phyloP scores from a whole-genome alignment of 2,797 vertebrate species.

The Lacerta bilineata region DNA sequence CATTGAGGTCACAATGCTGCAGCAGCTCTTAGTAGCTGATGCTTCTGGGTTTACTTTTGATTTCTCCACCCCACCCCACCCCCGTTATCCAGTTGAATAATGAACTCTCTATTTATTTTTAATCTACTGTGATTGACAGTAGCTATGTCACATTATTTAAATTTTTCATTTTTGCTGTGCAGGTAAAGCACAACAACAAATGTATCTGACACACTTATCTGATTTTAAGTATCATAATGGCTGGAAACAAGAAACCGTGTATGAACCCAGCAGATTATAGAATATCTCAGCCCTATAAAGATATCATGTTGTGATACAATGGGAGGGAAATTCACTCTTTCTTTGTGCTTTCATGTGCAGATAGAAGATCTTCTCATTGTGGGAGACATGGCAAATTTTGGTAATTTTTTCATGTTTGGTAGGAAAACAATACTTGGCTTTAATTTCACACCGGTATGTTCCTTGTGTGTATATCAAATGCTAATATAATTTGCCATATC shows the following conservation, averaged over 20 bases:
- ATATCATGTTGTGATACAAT: not conserved
- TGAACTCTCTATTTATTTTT: not conserved
- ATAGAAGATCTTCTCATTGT: not conserved
- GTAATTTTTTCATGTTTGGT: not conserved
- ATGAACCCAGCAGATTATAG: not conserved
- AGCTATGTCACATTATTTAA: not conserved
- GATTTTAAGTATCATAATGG: not conserved
- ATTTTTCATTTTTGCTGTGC: not conserved
- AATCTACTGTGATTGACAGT: not conserved
- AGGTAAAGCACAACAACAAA: not conserved
- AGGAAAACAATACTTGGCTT: constrained; percentile 52
- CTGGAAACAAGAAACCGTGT: constrained; percentile 24
- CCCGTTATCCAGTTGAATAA: not conserved
- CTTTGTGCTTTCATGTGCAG: not conserved
- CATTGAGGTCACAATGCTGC: not conserved
- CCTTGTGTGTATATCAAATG: constrained; percentile 22
- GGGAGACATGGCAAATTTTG: not conserved
- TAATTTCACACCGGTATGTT: constrained; percentile 60
- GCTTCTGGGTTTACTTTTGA: not conserved
- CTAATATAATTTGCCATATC: constrained; percentile 61
- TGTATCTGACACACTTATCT: not conserved
- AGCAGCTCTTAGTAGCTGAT: not conserved
- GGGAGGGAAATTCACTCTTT: not conserved
- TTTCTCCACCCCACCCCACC: no score
- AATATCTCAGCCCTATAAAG: not conserved